Conservation (phyloP, 2,113 vertebrate genomes). For the Apistogramma diplotaenia region DNA sequence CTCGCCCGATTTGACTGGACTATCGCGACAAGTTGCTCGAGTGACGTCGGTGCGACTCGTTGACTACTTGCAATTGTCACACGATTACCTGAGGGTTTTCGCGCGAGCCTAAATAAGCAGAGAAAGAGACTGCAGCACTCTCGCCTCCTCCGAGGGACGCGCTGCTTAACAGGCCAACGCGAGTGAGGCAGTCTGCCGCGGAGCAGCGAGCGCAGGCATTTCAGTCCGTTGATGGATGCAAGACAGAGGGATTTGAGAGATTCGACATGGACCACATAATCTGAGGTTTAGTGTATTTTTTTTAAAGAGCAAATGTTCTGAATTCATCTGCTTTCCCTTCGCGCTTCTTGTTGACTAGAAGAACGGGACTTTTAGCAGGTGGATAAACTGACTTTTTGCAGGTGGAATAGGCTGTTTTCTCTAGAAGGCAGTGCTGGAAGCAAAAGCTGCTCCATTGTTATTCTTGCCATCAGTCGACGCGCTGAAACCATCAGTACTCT, state of each 20-base stretch:
- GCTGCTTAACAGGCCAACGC: conserved; percentile 5
- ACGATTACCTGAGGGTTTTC: not conserved
- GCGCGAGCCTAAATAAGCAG: not conserved
- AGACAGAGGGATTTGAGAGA: not conserved
- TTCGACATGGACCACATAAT: conserved; percentile 40
- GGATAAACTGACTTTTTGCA: conserved; percentile 8
- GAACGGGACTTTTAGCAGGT: conserved; percentile 12
- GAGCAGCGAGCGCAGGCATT: not conserved
- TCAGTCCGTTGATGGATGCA: conserved; percentile 19
- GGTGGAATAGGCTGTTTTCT: not conserved
- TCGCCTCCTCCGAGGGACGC: not conserved
- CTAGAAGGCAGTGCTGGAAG: not conserved
- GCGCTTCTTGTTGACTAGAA: not conserved
- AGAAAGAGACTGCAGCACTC: not conserved
- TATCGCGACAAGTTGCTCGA: conserved; percentile 34
- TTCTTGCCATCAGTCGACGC: not conserved
- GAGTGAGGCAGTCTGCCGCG: not conserved
- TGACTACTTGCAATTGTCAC: not conserved
- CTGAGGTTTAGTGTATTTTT: not conserved
- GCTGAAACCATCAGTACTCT: not conserved
- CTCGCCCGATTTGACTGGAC: conserved; percentile 54
- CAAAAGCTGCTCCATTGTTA: not conserved
- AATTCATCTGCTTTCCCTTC: not conserved
- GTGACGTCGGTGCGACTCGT: conserved; percentile 16
- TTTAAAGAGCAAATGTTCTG: not conserved